These are phyloP conservation scores for Aphaenogaster ashmeadi DNA, from an alignment of 1,140 invertebrate genomes.

Conservation along the genomic window DNA sequence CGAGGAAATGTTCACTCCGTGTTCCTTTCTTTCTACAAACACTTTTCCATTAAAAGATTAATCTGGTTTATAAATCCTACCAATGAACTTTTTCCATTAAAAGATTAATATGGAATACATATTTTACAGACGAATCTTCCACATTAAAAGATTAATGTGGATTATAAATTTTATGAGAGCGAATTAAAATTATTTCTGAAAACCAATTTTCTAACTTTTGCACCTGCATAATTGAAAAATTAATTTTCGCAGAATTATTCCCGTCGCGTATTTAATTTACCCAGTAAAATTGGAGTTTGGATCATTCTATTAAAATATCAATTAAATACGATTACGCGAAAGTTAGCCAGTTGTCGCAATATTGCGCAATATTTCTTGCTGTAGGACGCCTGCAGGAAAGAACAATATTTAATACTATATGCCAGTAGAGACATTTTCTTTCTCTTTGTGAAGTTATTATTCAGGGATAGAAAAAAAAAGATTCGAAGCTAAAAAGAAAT, in stretches of 20 bases:
- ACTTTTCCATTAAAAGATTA: conserved; percentile 18
- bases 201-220: neutral
- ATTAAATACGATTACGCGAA: neutral
- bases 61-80: neutral
- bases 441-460: neutral
- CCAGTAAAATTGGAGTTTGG: neutral
- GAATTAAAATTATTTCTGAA: neutral
- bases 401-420: neutral
- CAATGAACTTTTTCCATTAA: neutral
- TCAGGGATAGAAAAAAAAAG: neutral
- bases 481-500: neutral
- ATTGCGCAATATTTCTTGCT: neutral
- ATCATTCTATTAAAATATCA: neutral
- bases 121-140: neutral
- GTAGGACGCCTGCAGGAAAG: neutral
- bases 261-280: neutral
- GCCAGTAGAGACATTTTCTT: neutral
- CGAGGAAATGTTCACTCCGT: neutral
- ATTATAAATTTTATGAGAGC: neutral
- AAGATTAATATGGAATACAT: neutral
- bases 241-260: conserved; percentile 7
- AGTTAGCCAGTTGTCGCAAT: neutral
- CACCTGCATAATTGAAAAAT: neutral
- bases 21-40: neutral
- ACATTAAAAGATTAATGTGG: neutral